Conservation (phyloP, 2,113 vertebrate genomes). For the Coregonus clupeaformis region DNA sequence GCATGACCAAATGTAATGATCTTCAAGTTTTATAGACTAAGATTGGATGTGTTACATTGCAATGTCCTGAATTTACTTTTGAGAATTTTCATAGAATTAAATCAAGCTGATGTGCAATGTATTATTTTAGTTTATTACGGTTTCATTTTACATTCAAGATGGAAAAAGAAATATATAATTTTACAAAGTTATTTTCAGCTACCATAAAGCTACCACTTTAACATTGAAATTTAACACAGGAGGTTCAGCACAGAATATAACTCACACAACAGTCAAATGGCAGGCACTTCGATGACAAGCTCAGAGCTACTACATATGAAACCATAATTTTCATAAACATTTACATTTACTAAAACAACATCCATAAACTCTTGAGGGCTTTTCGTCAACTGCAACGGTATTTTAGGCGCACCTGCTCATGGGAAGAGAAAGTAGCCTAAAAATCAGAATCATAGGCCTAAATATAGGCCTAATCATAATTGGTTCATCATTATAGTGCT, state of each 20-base stretch:
- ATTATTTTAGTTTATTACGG: background rate
- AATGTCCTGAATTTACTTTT: background rate
- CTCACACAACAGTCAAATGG: constrained; percentile 22
- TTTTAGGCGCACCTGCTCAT: background rate
- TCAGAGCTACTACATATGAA: constrained; percentile 24
- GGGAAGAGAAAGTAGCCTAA: background rate
- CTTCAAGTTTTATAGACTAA: no score
- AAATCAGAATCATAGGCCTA: background rate
- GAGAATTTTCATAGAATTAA: no score
- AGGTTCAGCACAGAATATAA: background rate
- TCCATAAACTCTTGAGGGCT: constrained; percentile 8
- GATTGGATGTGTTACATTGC: no score
- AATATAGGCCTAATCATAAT: constrained; percentile 7
- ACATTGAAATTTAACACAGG: background rate
- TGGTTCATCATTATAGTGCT: no score
- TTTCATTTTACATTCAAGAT: background rate
- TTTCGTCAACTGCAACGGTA: background rate
- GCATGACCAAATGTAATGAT: no score
- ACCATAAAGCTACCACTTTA: background rate
- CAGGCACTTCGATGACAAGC: constrained; percentile 13
- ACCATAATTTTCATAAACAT: constrained; percentile 41
- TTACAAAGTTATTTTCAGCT: background rate
- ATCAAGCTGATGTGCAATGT: background rate
- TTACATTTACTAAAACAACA: constrained; percentile 42
- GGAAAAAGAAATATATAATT: background rate